Conservation (phyloP, 1,140 invertebrate genomes). For the Drosophila bocki region DNA sequence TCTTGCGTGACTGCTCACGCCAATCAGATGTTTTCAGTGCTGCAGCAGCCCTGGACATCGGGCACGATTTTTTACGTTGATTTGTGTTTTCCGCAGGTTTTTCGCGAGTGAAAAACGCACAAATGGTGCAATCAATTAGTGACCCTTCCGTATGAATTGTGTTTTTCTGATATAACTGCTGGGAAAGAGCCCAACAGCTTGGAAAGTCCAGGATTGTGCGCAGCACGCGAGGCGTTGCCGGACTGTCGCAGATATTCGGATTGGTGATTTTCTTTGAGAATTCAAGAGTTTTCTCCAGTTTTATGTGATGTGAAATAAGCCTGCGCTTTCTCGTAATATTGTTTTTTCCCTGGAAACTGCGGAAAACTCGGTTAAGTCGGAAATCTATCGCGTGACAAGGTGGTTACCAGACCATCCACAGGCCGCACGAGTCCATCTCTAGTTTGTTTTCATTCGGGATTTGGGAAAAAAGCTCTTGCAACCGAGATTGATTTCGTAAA, state of each 20-base stretch:
- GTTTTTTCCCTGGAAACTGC: not conserved
- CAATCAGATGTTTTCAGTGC: constrained; percentile 37
- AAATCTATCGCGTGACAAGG: constrained; percentile 6
- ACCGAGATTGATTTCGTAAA: constrained; percentile 18
- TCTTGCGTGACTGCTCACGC: constrained; percentile 1
- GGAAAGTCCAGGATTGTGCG: constrained; percentile 19
- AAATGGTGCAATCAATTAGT: constrained; percentile 14
- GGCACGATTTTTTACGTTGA: constrained; percentile 17
- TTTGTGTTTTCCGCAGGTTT: constrained; percentile 13
- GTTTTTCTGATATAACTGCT: not conserved
- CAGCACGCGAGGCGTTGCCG: constrained; percentile 22
- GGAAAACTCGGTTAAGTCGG: not conserved
- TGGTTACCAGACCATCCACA: constrained; percentile 14
- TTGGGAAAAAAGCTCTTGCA: constrained; percentile 25
- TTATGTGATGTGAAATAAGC: not conserved
- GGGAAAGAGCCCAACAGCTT: not conserved
- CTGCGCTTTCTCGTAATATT: not conserved
- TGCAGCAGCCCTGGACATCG: constrained; percentile 21
- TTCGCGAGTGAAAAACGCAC: constrained; percentile 18
- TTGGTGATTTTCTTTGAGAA: not conserved
- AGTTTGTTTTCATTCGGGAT: constrained; percentile 39
- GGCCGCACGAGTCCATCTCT: constrained; percentile 16
- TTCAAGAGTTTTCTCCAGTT: not conserved
- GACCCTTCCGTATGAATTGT: not conserved
- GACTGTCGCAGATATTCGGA: not conserved